Conservation (phyloP, 2,797 vertebrate genomes). For the Rhinichthys osculus region DNA sequence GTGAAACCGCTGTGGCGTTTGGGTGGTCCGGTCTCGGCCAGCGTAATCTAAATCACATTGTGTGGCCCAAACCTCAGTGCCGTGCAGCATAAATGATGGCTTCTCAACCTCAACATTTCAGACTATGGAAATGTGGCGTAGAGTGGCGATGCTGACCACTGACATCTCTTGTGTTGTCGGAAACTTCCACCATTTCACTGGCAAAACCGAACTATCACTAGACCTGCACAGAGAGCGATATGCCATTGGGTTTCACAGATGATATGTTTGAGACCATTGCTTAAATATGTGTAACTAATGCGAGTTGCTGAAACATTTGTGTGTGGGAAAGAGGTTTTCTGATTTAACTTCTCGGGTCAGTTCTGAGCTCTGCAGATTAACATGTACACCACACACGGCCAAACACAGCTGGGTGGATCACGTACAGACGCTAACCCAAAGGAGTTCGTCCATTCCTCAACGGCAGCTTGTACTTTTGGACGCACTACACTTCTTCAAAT, state of each 20-base stretch:
- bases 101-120: slow-evolving; percentile 66
- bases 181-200: slow-evolving; percentile 1
- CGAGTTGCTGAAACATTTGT: slow-evolving; percentile 29
- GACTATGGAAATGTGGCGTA: slow-evolving; percentile 66
- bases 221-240: slow-evolving; percentile 27
- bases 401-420: not conserved
- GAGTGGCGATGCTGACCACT: slow-evolving; percentile 52
- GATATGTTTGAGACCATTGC: not conserved
- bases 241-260: not conserved
- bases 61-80: slow-evolving; percentile 65
- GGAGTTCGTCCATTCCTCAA: not conserved
- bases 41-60: slow-evolving; percentile 77
- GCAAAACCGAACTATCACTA: slow-evolving; percentile 28
- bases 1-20: slow-evolving; percentile 25
- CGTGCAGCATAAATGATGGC: slow-evolving; percentile 63
- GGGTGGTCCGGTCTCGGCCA: slow-evolving; percentile 75
- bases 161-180: slow-evolving; percentile 36
- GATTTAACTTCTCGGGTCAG: not conserved
- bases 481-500: slow-evolving; percentile 47
- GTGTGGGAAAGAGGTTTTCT: slow-evolving; percentile 12
- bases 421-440: not conserved
- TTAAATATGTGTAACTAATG: slow-evolving; percentile 33
- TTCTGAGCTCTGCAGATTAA: slow-evolving; percentile 1
- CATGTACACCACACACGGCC: not conserved
- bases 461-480: not conserved